Percentiles rank a stretch among this genome's conserved stretches.
phyloP scores from a whole-genome alignment of 1,140 invertebrate species.

The Ylistrum balloti region DNA sequence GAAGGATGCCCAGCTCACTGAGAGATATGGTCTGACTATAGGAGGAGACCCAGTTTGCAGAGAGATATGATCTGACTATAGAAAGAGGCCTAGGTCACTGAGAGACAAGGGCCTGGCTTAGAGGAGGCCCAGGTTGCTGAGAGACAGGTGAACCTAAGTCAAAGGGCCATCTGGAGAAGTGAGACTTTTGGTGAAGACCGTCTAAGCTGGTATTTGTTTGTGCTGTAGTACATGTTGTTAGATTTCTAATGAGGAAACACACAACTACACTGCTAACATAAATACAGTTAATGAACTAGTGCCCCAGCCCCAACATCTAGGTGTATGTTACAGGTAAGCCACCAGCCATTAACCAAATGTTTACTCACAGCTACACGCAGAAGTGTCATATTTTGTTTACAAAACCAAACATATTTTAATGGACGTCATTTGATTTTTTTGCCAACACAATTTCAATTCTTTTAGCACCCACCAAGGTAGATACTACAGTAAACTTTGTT shows the following conservation, averaged over 20 bases:
- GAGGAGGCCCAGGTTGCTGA: not conserved
- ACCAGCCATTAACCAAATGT: not conserved
- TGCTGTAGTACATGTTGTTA: constrained; percentile 19
- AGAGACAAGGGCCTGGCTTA: no score
- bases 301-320: not conserved
- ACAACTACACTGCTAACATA: not conserved
- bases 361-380: not conserved
- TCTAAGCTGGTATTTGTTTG: not conserved
- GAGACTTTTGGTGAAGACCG: not conserved
- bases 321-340: not conserved
- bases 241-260: constrained; percentile 31
- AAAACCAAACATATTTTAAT: not conserved
- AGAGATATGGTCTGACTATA: no score
- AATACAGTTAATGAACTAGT: not conserved
- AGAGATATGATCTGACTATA: no score
- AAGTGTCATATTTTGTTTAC: not conserved
- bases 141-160: not conserved
- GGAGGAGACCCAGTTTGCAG: no score
- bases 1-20: no score
- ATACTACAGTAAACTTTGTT: not conserved
- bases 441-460: not conserved
- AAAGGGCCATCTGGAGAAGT: not conserved
- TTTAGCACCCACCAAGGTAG: not conserved
- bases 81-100: no score
- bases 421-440: not conserved